phyloP scores from a whole-genome alignment of 2,113 vertebrate species.

The Cyanoderma ruficeps region DNA sequence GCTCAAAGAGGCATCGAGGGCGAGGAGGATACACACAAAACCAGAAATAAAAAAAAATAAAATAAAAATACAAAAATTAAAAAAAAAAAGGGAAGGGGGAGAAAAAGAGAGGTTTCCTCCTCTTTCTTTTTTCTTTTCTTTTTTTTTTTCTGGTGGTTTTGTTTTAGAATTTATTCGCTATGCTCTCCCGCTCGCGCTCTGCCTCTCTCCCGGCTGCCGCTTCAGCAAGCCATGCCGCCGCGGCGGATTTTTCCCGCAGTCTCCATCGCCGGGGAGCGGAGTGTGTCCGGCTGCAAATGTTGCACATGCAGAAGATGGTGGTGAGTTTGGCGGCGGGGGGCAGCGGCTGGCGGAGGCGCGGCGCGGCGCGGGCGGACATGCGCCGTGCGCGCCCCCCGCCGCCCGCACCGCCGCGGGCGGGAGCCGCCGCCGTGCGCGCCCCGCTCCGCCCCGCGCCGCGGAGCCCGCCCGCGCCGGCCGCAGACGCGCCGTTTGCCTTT shows the following conservation, averaged over 20 bases:
- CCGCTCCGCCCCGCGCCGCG: no score
- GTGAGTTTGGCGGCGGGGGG: constrained; percentile 80
- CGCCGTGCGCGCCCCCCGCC: constrained; percentile 1
- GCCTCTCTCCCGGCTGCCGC: not conserved
- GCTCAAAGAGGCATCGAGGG: constrained; percentile 89
- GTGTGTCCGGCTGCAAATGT: constrained; percentile 80
- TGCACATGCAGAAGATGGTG: constrained; percentile 86
- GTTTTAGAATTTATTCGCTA: not conserved
- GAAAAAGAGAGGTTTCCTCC: not conserved
- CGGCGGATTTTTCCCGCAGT: constrained; percentile 84
- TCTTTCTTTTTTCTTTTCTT: not conserved
- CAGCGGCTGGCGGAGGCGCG: constrained; percentile 79
- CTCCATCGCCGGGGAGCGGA: constrained; percentile 85
- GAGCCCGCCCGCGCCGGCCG: no score
- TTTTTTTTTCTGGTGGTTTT: not conserved
- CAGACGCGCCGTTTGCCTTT: no score
- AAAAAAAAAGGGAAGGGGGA: not conserved
- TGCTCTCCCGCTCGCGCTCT: not conserved
- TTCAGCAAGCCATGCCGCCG: constrained; percentile 81
- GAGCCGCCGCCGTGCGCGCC: no score
- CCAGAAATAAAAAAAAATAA: not conserved
- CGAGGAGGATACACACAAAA: constrained; percentile 71
- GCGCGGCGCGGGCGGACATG: constrained; percentile 75
- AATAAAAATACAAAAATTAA: not conserved
- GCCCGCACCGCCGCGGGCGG: no score